Base-by-base conservation (phyloP, 2,113 vertebrate genomes). In the Puma concolor region DNA sequence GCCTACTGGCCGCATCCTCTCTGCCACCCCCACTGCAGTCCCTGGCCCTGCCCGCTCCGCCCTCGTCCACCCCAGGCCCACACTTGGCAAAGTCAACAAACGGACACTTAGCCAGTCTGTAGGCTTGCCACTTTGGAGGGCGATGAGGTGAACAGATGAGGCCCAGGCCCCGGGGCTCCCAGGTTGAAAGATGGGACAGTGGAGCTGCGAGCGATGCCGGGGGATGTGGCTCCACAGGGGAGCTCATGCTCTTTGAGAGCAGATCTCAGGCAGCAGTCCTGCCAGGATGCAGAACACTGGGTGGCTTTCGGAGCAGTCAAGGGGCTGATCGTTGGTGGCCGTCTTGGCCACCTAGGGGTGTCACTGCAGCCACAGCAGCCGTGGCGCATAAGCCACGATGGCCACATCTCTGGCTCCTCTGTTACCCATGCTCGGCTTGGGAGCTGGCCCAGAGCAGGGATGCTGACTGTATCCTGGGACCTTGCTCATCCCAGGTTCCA, bases 221-320 rank as follows among this genome's bases (percentile, higher is more conserved):
- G 52, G 14, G 16, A 1, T 0, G n/a, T 23, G 7, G n/a, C 9
- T 29, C 29, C 5, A 0, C 16, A 60, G 10, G 2, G 16, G 44
- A 12, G 19, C 0, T 6, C 3, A 0, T 7, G 66, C 36, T 38
- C 81, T 38, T 23, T 16, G 27, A 4, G 13, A 29, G 38, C 29
- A 33, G 74, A 5, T 4, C 17, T 64, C 3, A 19, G 48, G 36
- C 29, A 2, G 27, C 29, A 29, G 48, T 36, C 29, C 33, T 27
- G 44, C 52, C 54, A 9, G n/a, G 23, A 5, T 44, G 41, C n/a
- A 48, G 76, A n/a, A 15, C 5, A 0, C 25, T 3, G 11, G 50
- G 19, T 23, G 41, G 29, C 82, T 67, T 38, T 86, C 38, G 5
- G 31, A 38, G 63, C 36, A 10, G 13, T 71, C 36, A 4, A 36